A percentile compares a stretch with the other conserved stretches of the same genome.
Evolutionary conservation across 2,113 vertebrate genomes (phyloP).

Genomic region (Mormyrus lacerda): DNA sequence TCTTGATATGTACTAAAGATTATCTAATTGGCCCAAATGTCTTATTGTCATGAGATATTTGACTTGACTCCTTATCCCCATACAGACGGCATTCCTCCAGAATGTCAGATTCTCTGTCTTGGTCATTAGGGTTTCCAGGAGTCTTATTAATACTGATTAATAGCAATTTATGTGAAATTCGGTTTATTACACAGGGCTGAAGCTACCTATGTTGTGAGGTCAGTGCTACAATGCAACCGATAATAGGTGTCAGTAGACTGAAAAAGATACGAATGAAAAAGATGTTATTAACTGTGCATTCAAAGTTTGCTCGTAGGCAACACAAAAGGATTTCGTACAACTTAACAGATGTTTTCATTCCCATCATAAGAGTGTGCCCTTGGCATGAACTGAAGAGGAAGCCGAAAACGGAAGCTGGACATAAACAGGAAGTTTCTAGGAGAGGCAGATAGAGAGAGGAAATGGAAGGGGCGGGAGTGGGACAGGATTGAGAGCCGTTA

Average conservation of each 20-base stretch:
- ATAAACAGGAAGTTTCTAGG: constrained; percentile 67
- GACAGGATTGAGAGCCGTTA: constrained; percentile 51
- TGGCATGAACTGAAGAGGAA: constrained; percentile 39
- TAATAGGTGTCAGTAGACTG: neutral
- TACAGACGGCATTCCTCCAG: neutral
- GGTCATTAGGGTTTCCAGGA: neutral
- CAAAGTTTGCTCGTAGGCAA: neutral
- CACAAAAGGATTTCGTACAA: neutral
- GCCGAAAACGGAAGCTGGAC: constrained; percentile 54
- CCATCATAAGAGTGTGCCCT: constrained; percentile 33
- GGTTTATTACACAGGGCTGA: neutral
- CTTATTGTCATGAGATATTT: neutral
- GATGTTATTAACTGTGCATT: neutral
- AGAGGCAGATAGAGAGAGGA: constrained; percentile 61
- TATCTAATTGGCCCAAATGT: neutral
- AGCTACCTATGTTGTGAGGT: neutral
- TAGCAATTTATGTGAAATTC: neutral
- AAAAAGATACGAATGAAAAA: neutral
- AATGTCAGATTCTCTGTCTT: neutral
- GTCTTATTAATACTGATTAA: neutral
- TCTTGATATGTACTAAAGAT: neutral
- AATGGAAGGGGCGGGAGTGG: constrained; percentile 50
- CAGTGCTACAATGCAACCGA: neutral
- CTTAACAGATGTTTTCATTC: neutral
- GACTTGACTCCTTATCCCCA: neutral